Conservation (phyloP, 2,797 vertebrate genomes). For the Lepilemur septentrionalis region DNA sequence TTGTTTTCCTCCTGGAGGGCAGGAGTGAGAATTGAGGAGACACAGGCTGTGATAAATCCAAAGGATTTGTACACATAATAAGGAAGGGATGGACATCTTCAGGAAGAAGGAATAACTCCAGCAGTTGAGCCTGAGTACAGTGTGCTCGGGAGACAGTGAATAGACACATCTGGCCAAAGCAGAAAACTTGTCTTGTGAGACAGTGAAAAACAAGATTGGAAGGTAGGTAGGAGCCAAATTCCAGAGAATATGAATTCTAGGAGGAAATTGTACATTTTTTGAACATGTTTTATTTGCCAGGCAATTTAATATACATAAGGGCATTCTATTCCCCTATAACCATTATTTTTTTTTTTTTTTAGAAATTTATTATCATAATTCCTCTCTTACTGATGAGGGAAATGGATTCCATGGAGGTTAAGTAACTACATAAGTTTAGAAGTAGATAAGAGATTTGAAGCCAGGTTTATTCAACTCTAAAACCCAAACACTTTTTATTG, state of each 20-base stretch:
- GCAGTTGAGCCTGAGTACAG: not conserved
- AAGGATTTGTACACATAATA: not conserved
- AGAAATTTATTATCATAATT: not conserved
- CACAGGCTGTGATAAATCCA: not conserved
- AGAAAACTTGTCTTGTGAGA: not conserved
- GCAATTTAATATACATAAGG: not conserved
- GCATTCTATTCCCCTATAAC: not conserved
- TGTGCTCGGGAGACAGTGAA: not conserved
- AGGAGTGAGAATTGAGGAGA: not conserved
- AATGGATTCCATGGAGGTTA: not conserved
- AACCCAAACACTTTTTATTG: not conserved
- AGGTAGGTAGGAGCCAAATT: not conserved
- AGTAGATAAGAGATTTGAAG: not conserved
- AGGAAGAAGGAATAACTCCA: not conserved
- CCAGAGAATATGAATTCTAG: not conserved
- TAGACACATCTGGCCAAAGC: not conserved
- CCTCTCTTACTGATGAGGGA: not conserved
- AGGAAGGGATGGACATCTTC: not conserved
- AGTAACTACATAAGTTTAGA: not conserved
- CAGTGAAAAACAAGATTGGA: rapidly evolving
- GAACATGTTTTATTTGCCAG: not conserved
- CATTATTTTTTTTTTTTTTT: not conserved
- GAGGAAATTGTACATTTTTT: not conserved
- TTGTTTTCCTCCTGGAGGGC: not conserved
- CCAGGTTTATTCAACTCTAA: not conserved